Base-by-base conservation (phyloP, 2,113 vertebrate genomes). In the Cavia aperea region DNA sequence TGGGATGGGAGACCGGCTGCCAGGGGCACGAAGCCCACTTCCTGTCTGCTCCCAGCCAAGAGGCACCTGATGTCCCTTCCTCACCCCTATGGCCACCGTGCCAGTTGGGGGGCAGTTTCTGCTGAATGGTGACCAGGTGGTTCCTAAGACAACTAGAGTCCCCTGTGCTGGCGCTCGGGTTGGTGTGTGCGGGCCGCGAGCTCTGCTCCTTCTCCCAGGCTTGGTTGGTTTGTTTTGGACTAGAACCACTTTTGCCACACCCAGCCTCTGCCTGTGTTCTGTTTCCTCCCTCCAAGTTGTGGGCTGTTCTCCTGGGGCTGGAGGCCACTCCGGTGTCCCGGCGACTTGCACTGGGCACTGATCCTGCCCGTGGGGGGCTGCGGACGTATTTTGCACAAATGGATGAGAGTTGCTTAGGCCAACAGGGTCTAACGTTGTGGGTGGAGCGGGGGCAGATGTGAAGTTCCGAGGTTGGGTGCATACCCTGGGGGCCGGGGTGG, bases 171-270 rank as follows among this genome's bases (percentile, higher is more conserved):
- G 93, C 29, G 0, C 43, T 12, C 54, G 86, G 93, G 83, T 1
- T 0, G 91, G 19, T 7, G 90, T 51, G 81, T 46, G 73, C 24
- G 65, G 89, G 58, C 39, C 6, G 31, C 46, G n/a, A 0, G 46
- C 90, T 63, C 75, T 66, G 0, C 1, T 21, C 66, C 63, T 86
- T 82, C 92, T 72, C 23, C 21, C 78, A 1, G 54, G 84, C 89
- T 93, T 49, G 56, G 54, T 92, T 49, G 96, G 92, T 96, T 95
- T 96, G 95, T 89, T 94, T 93, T 94, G 95, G 95, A 94, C 86
- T 77, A 54, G 65, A 83, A 33, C 81, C 68, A 1, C 62, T 86
- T n/a, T 65, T 82, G 84, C 54, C 36, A 33, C 86, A 18, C 75
- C 46, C 29, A 51, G 46, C 46, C 75, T 33, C 46, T 33, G 75